Base-by-base conservation (phyloP, 2,797 vertebrate species). In the Strix occidentalis region DNA sequence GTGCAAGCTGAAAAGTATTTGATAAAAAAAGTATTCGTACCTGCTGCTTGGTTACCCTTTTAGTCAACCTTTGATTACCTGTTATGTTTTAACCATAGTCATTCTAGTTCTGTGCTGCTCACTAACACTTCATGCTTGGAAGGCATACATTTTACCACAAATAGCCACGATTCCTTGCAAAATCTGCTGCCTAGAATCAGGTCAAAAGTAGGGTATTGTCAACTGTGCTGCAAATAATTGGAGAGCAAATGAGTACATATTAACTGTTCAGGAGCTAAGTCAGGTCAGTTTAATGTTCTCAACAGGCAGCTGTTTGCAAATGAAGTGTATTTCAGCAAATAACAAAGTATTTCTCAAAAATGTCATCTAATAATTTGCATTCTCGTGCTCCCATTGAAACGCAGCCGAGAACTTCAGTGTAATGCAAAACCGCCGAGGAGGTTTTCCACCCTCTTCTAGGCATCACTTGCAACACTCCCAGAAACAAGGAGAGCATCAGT, bases 131-230 rank as follows among this genome's bases (percentile, higher is more conserved):
- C 50, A 2, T 2, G 46, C 57, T 17, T 14, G 7, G 51, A 53
- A 78, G 41, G 61, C 84, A 24, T 4, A 51, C n/a, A 9, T 37
- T 57, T 37, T 25, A 81, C 71, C 75, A 74, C 71, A 20, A 60
- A 13, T 26, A 69, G 76, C 87, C 53, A n/a, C 64, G 41, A n/a
- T 23, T 75, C 39, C 82, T 91, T 68, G 71, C 65, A 84, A 87
- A 79, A 92, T 48, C 89, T 90, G 84, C 85, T 56, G 93, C 85
- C 37, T 65, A 33, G 13, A 84, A 91, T 14, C 84, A 68, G 92
- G 57, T 80, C 92, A 96, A 7, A 90, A 28, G 18, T 6, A 85
- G 84, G 75, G 81, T 54, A 87, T 95, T 91, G 95, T 58, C 94
- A 88, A 78, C 69, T 65, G 53, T 13, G 58, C 74, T 86, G 88